phyloP scores from a whole-genome alignment of 23 tunicate species.

The Trididemnum nubilum region DNA sequence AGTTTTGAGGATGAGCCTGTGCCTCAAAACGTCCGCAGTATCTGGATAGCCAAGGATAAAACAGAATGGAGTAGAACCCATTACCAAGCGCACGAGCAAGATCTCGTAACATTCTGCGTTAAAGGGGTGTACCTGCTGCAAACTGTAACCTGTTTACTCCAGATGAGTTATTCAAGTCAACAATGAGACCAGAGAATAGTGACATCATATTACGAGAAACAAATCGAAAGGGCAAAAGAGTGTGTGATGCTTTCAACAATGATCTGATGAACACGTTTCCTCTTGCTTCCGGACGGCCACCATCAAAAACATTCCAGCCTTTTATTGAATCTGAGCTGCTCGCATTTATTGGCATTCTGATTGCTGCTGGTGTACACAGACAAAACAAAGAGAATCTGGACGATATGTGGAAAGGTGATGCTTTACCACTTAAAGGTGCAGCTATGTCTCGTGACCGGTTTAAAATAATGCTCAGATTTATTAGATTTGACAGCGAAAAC shows the following conservation, averaged over 20 bases:
- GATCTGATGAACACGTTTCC: background rate
- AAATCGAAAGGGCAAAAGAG: conserved; percentile 7
- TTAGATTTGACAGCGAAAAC: conserved; percentile 9
- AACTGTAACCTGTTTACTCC: background rate
- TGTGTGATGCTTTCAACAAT: conserved; percentile 1
- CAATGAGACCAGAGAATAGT: background rate
- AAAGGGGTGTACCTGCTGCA: conserved; percentile 10
- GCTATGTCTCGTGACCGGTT: conserved; percentile 23
- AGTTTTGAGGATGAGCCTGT: too few relatives aligned
- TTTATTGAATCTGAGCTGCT: too few relatives aligned
- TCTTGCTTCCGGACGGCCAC: background rate
- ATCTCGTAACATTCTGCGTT: conserved; percentile 4
- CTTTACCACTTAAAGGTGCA: background rate
- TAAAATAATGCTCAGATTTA: conserved; percentile 3
- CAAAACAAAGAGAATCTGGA: conserved; percentile 10
- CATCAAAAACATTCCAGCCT: too few relatives aligned
- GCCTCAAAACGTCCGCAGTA: too few relatives aligned
- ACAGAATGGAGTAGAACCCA: background rate
- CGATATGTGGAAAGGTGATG: conserved; percentile 12
- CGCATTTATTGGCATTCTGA: too few relatives aligned
- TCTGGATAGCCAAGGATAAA: too few relatives aligned
- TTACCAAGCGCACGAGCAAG: background rate
- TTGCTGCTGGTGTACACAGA: conserved; percentile 8
- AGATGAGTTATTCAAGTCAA: background rate
- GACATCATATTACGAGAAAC: background rate